phyloP scores from a whole-genome alignment of 2,888 invertebrate species.

The Trissolcus japonicus region DNA sequence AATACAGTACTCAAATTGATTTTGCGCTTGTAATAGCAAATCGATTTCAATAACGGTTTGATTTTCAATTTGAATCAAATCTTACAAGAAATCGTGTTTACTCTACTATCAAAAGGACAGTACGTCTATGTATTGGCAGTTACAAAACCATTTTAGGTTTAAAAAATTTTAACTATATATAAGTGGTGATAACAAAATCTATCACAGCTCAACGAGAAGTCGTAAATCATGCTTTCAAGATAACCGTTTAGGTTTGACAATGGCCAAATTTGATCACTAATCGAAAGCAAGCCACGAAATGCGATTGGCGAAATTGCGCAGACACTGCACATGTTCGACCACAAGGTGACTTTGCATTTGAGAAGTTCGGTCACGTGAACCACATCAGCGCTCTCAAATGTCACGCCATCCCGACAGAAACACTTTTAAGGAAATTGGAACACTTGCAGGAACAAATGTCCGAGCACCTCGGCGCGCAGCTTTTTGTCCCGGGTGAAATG shows the following conservation, averaged over 20 bases:
- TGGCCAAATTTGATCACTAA: slow-evolving; percentile 46
- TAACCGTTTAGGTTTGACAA: slow-evolving; percentile 26
- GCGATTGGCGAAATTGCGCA: slow-evolving; percentile 37
- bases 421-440: slow-evolving; percentile 15
- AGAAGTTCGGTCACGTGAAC: slow-evolving; percentile 40
- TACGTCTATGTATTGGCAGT: background rate
- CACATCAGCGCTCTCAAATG: slow-evolving; percentile 14
- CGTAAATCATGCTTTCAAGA: slow-evolving; percentile 8
- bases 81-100: slow-evolving; percentile 7
- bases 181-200: too few relatives aligned
- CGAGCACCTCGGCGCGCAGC: slow-evolving; percentile 3
- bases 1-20: slow-evolving; percentile 10
- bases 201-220: too few relatives aligned
- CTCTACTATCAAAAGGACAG: slow-evolving; percentile 5
- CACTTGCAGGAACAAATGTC: slow-evolving; percentile 8
- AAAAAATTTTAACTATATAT: too few relatives aligned
- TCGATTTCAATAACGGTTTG: slow-evolving; percentile 16
- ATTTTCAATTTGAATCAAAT: slow-evolving; percentile 10
- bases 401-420: slow-evolving; percentile 22
- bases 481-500: slow-evolving; percentile 17
- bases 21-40: slow-evolving; percentile 12
- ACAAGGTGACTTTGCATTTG: slow-evolving; percentile 34
- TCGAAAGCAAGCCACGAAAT: slow-evolving; percentile 30
- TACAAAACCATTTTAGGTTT: too few relatives aligned
- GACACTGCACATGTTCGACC: slow-evolving; percentile 38